Evolutionary conservation across 2,113 vertebrate genomes (phyloP), one percentile per base, ranked within the genome.

Genomic region (Gasterosteus nipponicus): DNA sequence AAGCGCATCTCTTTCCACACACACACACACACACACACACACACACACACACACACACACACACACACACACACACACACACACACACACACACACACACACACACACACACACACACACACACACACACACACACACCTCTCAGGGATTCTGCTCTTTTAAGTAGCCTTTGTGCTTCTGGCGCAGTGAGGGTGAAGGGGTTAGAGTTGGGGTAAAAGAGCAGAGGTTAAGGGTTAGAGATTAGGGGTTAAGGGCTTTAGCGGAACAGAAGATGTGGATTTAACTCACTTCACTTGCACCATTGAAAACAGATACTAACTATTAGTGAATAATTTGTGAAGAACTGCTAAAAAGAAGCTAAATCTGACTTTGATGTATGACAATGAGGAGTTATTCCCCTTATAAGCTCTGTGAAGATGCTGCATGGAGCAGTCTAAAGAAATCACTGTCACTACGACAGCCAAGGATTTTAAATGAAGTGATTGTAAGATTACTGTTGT

Each of bases 191-290:
- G 73, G 81, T 86, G 72, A 85, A 65, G 44, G 78, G 87, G 77
- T 90, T 76, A 86, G 57, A 80, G 69, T 66, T 73, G 47, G 78
- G 75, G 82, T 80, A 72, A 67, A 47, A 73, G 70, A 60, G 64
- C 68, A 73, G 53, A 38, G 78, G 81, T 86, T 53, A 89, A 83
- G 79, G 81, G 78, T 88, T 18, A 82, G 53, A 74, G 86, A 83
- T 86, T 86, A 79, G 33, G 72, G 66, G 60, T 87, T 86, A 73
- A 80, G 75, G 68, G 65, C 75, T 86, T 90, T 82, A 38, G 82
- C 33, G 64, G 39, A 57, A 72, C 49, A 70, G 22, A 76, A 69
- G 59, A 77, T 19, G 54, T n/a, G 67, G 59, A 83, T 73, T 75
- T 73, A 59, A 77, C 22, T 80, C 58, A 26, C 5, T 81, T 84